Evolutionary conservation across 1,140 invertebrate genomes (phyloP).

Genomic region (Caenorhabditis latens): DNA sequence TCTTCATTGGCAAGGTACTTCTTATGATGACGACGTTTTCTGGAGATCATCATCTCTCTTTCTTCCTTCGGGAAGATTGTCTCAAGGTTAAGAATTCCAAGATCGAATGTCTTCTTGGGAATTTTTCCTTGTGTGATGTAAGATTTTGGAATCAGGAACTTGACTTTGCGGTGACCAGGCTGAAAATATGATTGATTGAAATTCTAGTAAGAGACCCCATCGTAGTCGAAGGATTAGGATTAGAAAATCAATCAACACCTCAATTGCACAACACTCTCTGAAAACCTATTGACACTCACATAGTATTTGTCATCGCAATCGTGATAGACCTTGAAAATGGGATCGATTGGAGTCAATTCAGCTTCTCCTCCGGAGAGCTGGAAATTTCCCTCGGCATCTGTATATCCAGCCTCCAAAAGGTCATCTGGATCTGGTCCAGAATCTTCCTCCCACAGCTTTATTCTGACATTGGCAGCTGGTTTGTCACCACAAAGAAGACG

Average conservation of each 20-base stretch:
- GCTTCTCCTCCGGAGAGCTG: constrained; percentile 52
- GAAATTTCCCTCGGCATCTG: constrained; percentile 67
- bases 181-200: constrained; percentile 39
- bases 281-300: no score
- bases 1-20: background rate
- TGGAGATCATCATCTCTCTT: constrained; percentile 59
- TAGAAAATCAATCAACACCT: background rate
- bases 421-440: constrained; percentile 71
- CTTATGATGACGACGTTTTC: constrained; percentile 18
- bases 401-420: constrained; percentile 70
- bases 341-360: constrained; percentile 66
- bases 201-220: no score
- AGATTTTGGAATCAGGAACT: constrained; percentile 62
- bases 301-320: constrained; percentile 68
- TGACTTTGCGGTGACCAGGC: constrained; percentile 68
- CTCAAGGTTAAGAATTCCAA: constrained; percentile 68
- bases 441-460: constrained; percentile 67
- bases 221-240: no score
- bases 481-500: constrained; percentile 59
- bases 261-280: no score
- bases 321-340: constrained; percentile 68
- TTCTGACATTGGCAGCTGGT: constrained; percentile 58
- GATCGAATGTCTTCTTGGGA: constrained; percentile 70
- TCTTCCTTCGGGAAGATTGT: constrained; percentile 67
- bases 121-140: constrained; percentile 64